Evolutionary conservation across 2,797 vertebrate genomes (phyloP), one percentile per base, ranked within the genome.

Genomic region (Acanthiza pusilla): DNA sequence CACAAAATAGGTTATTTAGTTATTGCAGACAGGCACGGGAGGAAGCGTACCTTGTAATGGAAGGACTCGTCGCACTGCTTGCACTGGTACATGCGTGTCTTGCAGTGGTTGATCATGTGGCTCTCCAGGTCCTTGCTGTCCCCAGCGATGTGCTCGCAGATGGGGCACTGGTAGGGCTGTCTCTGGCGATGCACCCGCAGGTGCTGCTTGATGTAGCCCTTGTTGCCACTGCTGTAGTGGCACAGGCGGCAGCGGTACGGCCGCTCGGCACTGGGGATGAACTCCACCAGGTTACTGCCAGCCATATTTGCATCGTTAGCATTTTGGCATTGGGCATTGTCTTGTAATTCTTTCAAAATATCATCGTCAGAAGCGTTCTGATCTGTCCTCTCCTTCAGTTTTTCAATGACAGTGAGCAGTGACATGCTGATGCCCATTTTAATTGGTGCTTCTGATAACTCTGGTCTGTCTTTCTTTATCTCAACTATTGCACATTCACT

Each of bases 101-200:
- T 99, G 97, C 99, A 99, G 97, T 99, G 99, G 98, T 99, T 98
- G 97, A 99, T 99, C 99, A 99, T 99, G 95, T 99, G 99, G 91
- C 96, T 98, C 97, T 99, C 99, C 87, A 99, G 97, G 96, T 99
- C 99, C 76, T 98, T 98, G 87, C 99, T 99, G 95, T 99, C 97
- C 7, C 97, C 93, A 2, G 99, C 99, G 22, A 99, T 98, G 96
- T 99, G 99, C 89, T 99, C 99, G 50, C 99, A 99, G 97, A 99
- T 99, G 16, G 99, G 99, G 94, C 99, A 99, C 98, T 99, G 99
- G 88, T 99, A 99, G 0, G 99, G 99, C 97, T 98, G 98, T 65
- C 98, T 98, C 96, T 99, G 99, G 34, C 98, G 98, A 88, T 99
- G 99, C n/a, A 99, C 99, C 5, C 99, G 97, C 57, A 99, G 96